A percentile compares a stretch with the other conserved stretches of the same genome.
These are phyloP conservation scores for Corydoras maculifer DNA, from an alignment of 2,113 vertebrate genomes.

Conservation along the genomic window DNA sequence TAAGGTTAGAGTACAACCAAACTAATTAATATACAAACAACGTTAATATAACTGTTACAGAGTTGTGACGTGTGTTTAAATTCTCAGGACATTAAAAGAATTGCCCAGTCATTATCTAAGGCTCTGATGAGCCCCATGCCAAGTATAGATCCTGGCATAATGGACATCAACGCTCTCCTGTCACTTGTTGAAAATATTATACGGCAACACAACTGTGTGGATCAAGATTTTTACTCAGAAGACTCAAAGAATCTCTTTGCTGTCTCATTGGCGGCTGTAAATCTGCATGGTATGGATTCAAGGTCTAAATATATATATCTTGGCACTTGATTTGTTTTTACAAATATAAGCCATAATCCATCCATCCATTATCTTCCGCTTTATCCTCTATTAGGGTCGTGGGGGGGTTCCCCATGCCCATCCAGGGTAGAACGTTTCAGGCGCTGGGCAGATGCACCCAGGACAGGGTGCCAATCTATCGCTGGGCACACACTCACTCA, in stretches of 20 bases:
- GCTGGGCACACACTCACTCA: too few relatives aligned
- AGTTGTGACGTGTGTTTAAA: not conserved
- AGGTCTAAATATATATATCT: not conserved
- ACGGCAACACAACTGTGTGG: conserved; percentile 65
- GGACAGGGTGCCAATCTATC: too few relatives aligned
- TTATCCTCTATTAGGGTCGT: too few relatives aligned
- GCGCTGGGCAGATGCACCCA: too few relatives aligned
- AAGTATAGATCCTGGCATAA: conserved; percentile 56
- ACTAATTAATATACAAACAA: not conserved
- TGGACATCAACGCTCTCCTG: conserved; percentile 78
- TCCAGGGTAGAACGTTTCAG: too few relatives aligned
- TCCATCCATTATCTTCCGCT: too few relatives aligned
- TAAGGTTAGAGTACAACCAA: conserved; percentile 59
- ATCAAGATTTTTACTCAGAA: conserved; percentile 63
- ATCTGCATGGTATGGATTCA: conserved; percentile 67
- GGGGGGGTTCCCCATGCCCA: too few relatives aligned
- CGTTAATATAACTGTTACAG: too few relatives aligned
- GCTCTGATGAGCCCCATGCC: conserved; percentile 69
- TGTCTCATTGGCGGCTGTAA: conserved; percentile 61
- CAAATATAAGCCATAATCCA: not conserved
- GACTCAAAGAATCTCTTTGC: conserved; percentile 61
- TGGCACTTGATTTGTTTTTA: not conserved
- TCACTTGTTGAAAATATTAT: conserved; percentile 80
- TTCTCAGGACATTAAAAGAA: conserved; percentile 76
- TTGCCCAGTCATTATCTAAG: conserved; percentile 78